These are phyloP conservation scores for Amorpha juglandis DNA, from an alignment of 2,888 invertebrate species.

Conservation along the genomic window DNA sequence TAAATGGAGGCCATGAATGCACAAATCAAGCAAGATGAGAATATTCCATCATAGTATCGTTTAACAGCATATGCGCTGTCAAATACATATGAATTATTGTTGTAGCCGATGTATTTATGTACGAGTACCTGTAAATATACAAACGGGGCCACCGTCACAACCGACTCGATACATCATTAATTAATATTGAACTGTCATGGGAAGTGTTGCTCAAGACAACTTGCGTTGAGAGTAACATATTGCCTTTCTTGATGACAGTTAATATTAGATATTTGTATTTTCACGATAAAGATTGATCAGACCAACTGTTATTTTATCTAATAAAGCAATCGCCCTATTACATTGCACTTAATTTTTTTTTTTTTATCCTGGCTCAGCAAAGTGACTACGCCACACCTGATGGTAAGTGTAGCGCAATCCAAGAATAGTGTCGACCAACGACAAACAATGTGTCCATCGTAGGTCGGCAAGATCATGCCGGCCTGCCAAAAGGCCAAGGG, in stretches of 20 bases:
- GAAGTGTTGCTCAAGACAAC: constrained; percentile 59
- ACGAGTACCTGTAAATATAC: constrained; percentile 23
- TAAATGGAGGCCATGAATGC: not conserved
- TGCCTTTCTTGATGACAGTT: constrained; percentile 24
- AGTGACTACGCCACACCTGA: too few species aligned
- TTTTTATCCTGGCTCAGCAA: too few species aligned
- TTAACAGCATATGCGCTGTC: constrained; percentile 8
- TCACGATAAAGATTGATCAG: not conserved
- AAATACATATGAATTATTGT: constrained; percentile 34
- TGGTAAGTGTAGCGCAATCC: too few species aligned
- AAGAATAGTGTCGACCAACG: too few species aligned
- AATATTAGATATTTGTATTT: constrained; percentile 23
- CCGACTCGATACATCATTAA: constrained; percentile 60
- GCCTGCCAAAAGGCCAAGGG: too few species aligned
- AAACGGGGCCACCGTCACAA: constrained; percentile 44
- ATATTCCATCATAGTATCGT: constrained; percentile 22
- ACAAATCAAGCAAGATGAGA: constrained; percentile 13
- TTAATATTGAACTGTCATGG: constrained; percentile 63
- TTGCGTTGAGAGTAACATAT: constrained; percentile 38
- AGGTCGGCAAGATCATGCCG: too few species aligned
- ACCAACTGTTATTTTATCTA: not conserved
- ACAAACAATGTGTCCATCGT: too few species aligned
- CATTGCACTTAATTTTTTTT: not conserved
- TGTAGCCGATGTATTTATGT: constrained; percentile 38
- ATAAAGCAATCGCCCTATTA: not conserved